A percentile compares a stretch with the other conserved stretches of the same genome.
phyloP scores from a whole-genome alignment of 2,797 vertebrate genomes.

The Erethizon dorsatum region DNA sequence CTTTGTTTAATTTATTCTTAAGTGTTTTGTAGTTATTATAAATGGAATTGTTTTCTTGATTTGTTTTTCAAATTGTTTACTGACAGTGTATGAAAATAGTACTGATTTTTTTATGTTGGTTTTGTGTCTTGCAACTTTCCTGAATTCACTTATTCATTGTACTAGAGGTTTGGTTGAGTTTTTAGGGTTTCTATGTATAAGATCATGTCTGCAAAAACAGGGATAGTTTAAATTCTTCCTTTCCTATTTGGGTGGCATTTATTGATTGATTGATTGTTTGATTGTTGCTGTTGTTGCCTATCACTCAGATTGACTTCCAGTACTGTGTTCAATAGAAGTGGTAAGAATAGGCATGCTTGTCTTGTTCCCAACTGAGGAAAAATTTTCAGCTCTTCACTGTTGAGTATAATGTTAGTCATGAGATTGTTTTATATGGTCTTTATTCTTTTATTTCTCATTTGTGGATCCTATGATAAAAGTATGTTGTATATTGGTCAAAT shows the following conservation, averaged over 20 bases:
- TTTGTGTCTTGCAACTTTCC: background rate
- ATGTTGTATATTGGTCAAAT: background rate
- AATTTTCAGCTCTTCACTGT: background rate
- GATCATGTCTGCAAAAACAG: background rate
- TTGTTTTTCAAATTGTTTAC: background rate
- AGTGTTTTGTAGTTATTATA: background rate
- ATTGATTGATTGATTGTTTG: background rate
- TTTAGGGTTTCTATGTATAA: background rate
- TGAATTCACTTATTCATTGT: background rate
- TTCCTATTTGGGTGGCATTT: background rate
- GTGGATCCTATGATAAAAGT: background rate
- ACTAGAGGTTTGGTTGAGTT: background rate
- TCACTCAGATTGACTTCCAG: background rate
- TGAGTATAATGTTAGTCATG: background rate
- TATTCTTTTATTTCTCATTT: background rate
- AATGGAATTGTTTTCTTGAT: background rate
- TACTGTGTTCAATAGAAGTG: background rate
- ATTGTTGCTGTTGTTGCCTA: background rate
- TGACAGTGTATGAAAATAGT: background rate
- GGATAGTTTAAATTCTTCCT: background rate
- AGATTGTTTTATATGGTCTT: background rate
- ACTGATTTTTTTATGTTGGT: background rate
- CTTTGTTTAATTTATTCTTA: background rate
- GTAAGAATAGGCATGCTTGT: background rate
- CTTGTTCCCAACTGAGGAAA: background rate